These are phyloP conservation scores for Idaea aversata DNA, from an alignment of 2,888 invertebrate genomes.

Conservation along the genomic window DNA sequence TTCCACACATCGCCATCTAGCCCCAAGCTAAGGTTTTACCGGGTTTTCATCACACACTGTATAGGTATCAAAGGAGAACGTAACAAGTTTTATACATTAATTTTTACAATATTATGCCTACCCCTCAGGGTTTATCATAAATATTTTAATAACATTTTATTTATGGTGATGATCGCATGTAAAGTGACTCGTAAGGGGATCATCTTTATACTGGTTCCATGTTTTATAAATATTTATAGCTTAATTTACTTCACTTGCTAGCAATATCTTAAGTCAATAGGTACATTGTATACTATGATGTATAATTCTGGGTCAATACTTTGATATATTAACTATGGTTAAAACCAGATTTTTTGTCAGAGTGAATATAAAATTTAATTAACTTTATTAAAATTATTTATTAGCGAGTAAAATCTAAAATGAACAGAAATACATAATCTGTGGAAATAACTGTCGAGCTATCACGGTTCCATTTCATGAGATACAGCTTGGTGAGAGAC, in stretches of 20 bases:
- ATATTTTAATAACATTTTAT: slow-evolving; percentile 16
- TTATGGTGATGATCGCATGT: slow-evolving; percentile 18
- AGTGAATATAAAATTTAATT: background rate
- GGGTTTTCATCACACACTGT: no score
- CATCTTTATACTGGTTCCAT: background rate
- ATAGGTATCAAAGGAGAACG: background rate
- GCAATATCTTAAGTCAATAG: background rate
- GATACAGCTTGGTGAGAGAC: no score
- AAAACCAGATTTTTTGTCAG: background rate
- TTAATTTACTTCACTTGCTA: background rate
- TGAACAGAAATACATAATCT: no score
- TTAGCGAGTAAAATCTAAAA: no score
- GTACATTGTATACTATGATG: no score
- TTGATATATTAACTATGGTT: background rate
- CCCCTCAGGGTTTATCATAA: slow-evolving; percentile 20
- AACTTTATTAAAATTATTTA: background rate
- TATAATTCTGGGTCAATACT: background rate
- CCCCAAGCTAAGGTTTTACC: no score
- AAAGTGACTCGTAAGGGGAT: background rate
- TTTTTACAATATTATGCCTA: background rate
- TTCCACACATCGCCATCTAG: no score
- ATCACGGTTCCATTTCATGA: no score
- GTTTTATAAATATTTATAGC: slow-evolving; percentile 1
- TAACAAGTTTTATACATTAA: background rate
- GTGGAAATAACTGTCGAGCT: no score